Evolutionary conservation across 2,797 vertebrate genomes (phyloP).

Genomic region (Gorsachius magnificus): DNA sequence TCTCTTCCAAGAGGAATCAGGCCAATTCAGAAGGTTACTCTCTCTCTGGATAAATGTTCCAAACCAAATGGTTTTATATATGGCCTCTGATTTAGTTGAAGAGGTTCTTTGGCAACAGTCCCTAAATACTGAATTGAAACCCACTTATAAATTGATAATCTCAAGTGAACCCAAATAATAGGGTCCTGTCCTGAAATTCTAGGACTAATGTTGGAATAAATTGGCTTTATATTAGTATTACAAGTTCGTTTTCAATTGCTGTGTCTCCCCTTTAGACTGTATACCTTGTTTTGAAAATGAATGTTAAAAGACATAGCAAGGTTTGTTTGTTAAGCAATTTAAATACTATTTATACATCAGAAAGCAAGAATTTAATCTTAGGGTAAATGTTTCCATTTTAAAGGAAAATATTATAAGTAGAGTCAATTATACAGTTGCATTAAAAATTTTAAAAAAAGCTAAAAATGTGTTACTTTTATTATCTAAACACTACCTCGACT

Average conservation of each 20-base stretch:
- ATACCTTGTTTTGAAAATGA: neutral
- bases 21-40: neutral
- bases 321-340: neutral
- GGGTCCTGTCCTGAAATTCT: neutral
- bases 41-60: neutral
- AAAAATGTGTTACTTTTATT: neutral
- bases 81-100: conserved; percentile 2
- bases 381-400: neutral
- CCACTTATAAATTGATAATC: conserved; percentile 7
- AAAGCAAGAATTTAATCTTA: neutral
- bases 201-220: neutral
- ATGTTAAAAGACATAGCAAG: neutral
- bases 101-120: neutral
- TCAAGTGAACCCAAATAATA: conserved; percentile 1
- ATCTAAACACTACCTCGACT: rapidly evolving
- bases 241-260: neutral
- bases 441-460: neutral
- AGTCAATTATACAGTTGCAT: neutral
- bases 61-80: neutral
- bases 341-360: neutral
- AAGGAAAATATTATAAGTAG: neutral
- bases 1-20: neutral
- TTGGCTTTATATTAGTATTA: neutral
- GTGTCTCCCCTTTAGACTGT: neutral
- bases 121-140: neutral